Base-by-base conservation (phyloP, 2,888 invertebrate genomes). In the Sarcophaga variegata region DNA sequence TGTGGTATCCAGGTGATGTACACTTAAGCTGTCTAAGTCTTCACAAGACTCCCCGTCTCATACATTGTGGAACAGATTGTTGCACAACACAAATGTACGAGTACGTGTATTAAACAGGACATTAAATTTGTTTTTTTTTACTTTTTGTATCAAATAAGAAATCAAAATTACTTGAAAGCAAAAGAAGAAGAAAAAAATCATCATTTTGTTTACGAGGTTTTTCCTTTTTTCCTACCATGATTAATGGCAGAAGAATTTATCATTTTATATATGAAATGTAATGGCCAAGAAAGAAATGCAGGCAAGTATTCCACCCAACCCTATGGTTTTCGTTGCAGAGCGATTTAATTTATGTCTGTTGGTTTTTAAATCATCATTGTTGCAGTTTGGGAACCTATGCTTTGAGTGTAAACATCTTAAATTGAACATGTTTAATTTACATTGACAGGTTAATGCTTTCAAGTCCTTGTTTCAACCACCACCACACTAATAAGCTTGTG, bases 1-100 rank as follows among this genome's bases (percentile, higher is more conserved):
- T 83, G 72, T 72, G 72, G 81, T 62, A 47, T 75, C 14, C 86
- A 83, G 86, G 83, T 86, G 86, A 74, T 74, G 54, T 49, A 69
- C 59, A 47, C 17, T 71, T 69, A 45, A 59, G 37, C 45, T 78
- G 69, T 66, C 60, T 49, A 8, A 37, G 37, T 37, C 8, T 37
- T 37, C 37, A 37, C 8, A 10, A 10, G 37, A 37, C 37, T 37
- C 37, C 37, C 37, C 37, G 10, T 37, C 37, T 37, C 37, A 37
- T 37, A 37, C 10, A 37, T 37, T 37, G 37, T 37, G 37, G 37
- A 37, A 37, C 37, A 78, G 78, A 78, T 78, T 83, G 83, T 78
- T 83, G 47, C 22, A 70, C 25, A 54, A 54, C 10, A 78, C 71
- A 66, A 77, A 59, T 17, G 54, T 54, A 17, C 54, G 5, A 14